Evolutionary conservation across 2,888 invertebrate species (phyloP).

Genomic region (Resseliella maxima): DNA sequence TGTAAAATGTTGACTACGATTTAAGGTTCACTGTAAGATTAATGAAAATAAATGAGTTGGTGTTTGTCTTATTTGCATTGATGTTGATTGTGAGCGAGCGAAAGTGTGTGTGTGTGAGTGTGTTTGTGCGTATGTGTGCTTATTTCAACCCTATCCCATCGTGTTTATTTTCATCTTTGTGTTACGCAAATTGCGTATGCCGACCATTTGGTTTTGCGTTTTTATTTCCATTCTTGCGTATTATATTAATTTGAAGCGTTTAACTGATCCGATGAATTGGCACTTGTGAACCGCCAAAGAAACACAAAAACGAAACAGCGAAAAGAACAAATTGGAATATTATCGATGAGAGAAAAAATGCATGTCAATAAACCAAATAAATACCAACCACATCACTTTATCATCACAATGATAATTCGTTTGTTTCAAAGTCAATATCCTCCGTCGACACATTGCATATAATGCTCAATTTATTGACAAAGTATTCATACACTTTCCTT

Average conservation of each 20-base stretch:
- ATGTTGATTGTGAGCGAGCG: too few species aligned
- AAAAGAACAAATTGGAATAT: not conserved
- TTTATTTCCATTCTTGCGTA: too few species aligned
- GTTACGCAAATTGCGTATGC: too few species aligned
- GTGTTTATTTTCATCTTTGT: too few species aligned
- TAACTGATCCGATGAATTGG: too few species aligned
- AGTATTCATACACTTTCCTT: too few species aligned
- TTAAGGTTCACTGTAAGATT: slow-evolving; percentile 18
- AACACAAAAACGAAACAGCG: not conserved
- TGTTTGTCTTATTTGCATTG: slow-evolving; percentile 19
- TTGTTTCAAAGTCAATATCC: slow-evolving; percentile 38
- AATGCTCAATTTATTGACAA: not conserved
- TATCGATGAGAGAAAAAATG: not conserved
- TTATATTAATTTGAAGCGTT: too few species aligned
- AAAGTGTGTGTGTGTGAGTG: not conserved
- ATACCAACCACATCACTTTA: slow-evolving; percentile 17
- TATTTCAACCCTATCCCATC: not conserved
- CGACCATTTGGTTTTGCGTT: too few species aligned
- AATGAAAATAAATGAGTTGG: slow-evolving; percentile 45
- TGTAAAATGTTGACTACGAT: not conserved
- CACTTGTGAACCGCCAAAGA: not conserved
- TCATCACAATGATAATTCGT: slow-evolving; percentile 19
- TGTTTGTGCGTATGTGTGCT: not conserved
- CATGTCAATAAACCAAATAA: not conserved
- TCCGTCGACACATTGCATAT: slow-evolving; percentile 29